Evolutionary conservation across 2,113 vertebrate genomes (phyloP).

Genomic region (Isichthys henryi): DNA sequence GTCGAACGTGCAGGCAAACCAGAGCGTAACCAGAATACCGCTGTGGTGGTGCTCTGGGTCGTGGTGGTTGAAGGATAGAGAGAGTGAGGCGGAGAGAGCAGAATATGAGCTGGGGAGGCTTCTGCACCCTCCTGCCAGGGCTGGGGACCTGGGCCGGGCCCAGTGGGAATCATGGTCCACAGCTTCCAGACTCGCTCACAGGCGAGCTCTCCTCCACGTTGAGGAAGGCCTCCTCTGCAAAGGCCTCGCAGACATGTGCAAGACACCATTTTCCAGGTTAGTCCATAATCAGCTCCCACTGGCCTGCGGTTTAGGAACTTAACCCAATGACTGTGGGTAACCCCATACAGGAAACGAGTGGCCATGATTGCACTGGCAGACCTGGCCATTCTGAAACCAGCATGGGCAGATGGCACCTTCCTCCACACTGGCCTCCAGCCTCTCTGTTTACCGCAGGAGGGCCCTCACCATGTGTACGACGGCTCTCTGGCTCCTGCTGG

Average conservation of each 20-base stretch:
- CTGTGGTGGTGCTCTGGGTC: conserved; percentile 66
- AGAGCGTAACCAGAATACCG: conserved; percentile 68
- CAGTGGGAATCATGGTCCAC: background rate
- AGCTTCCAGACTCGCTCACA: background rate
- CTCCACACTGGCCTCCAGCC: background rate
- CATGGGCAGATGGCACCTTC: background rate
- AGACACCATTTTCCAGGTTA: background rate
- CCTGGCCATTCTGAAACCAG: background rate
- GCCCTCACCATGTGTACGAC: background rate
- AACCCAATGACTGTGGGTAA: background rate
- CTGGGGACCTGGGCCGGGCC: background rate
- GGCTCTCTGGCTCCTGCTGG: background rate
- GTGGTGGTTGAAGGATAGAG: conserved; percentile 59
- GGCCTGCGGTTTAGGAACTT: background rate
- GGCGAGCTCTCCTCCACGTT: background rate
- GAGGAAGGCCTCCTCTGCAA: background rate
- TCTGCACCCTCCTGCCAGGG: background rate
- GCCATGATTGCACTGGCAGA: background rate
- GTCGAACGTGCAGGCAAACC: conserved; percentile 47
- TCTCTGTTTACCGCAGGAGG: background rate
- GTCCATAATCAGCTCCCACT: background rate
- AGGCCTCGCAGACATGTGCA: background rate
- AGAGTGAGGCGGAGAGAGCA: conserved; percentile 26
- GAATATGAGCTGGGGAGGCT: conserved; percentile 22
- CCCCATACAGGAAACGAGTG: background rate